Conservation (phyloP, 2,888 invertebrate species). For the Plagodis dolabraria region DNA sequence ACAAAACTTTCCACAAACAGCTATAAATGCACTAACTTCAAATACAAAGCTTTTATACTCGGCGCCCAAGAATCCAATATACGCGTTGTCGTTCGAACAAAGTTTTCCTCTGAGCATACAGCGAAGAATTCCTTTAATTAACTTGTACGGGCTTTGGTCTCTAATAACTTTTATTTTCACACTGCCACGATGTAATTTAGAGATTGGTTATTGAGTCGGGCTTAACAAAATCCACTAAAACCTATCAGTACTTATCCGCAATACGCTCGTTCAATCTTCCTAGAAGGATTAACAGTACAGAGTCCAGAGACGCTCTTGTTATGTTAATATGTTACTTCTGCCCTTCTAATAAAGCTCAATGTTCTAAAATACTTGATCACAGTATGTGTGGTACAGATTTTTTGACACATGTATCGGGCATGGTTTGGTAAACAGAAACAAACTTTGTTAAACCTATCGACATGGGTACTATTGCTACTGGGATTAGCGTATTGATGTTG, state of each 20-base stretch:
- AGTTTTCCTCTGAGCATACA: slow-evolving; percentile 23
- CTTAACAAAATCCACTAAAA: slow-evolving; percentile 26
- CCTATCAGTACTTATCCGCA: slow-evolving; percentile 27
- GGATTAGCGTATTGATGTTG: too few relatives aligned
- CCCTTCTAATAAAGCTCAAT: slow-evolving; percentile 1
- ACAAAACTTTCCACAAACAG: neutral
- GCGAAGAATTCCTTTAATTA: slow-evolving; percentile 29
- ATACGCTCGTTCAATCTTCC: slow-evolving; percentile 31
- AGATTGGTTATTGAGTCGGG: slow-evolving; percentile 12
- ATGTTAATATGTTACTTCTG: slow-evolving; percentile 6
- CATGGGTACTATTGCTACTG: neutral
- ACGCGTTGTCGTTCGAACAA: slow-evolving; percentile 21
- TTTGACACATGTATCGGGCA: neutral
- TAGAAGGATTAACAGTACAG: slow-evolving; percentile 32
- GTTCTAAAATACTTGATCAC: neutral
- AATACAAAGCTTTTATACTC: slow-evolving; percentile 12
- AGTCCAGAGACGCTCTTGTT: slow-evolving; percentile 8
- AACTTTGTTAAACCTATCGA: neutral
- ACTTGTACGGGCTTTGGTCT: slow-evolving; percentile 17
- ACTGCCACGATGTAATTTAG: slow-evolving; percentile 12
- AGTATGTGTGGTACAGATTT: neutral
- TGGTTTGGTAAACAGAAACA: neutral
- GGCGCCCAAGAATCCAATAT: slow-evolving; percentile 12
- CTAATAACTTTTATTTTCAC: slow-evolving; percentile 19
- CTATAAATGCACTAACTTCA: neutral